phyloP scores from a whole-genome alignment of 2,797 vertebrate species.

The Oreochromis grahami region DNA sequence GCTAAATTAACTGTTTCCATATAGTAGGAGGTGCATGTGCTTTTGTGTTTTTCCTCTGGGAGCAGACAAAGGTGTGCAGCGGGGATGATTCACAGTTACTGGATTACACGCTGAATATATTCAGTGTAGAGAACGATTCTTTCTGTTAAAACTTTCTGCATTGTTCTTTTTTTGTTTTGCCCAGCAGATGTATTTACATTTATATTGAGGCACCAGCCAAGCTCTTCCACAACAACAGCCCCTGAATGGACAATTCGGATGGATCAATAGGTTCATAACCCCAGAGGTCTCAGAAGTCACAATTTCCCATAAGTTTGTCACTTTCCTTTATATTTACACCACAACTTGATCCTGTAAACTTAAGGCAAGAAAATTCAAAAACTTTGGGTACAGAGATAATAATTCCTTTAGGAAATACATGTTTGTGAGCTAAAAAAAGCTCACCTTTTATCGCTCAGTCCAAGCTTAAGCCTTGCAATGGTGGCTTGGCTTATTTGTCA shows the following conservation, averaged over 20 bases:
- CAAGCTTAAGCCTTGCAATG: constrained; percentile 11
- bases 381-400: constrained; percentile 5
- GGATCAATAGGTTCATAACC: not conserved
- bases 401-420: not conserved
- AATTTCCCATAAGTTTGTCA: not conserved
- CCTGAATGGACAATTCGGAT: not conserved
- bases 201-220: not conserved
- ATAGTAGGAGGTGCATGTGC: not conserved
- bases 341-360: not conserved
- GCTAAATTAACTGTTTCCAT: constrained; percentile 16
- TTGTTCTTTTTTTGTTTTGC: not conserved
- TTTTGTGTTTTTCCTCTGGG: not conserved
- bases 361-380: not conserved
- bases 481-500: constrained; percentile 11
- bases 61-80: not conserved
- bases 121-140: not conserved
- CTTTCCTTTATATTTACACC: not conserved
- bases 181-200: constrained; percentile 8
- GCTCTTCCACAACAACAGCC: not conserved
- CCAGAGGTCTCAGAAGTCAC: not conserved
- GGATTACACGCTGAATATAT: not conserved
- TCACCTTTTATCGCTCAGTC: not conserved
- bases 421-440: not conserved
- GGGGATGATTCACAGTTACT: not conserved
- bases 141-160: not conserved